A percentile compares a stretch with the other conserved stretches of the same genome.
Conservation (phyloP, 1,140 invertebrate genomes). For the Polyergus mexicanus region DNA sequence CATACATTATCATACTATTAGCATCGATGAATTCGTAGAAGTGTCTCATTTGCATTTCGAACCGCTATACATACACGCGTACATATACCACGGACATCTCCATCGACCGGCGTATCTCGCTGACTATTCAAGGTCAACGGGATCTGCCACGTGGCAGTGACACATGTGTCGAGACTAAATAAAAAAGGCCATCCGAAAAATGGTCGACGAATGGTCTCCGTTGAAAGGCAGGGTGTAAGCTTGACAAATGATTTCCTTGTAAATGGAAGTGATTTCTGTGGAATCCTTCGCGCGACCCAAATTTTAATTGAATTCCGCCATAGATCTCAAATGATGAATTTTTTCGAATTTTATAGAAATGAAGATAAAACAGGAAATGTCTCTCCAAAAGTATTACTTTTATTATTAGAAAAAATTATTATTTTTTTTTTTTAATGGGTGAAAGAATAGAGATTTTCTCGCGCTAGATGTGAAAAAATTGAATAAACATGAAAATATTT, state of each 20-base stretch:
- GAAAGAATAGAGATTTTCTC: neutral
- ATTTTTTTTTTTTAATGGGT: neutral
- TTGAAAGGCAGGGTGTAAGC: slow-evolving; percentile 62
- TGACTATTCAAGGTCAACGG: slow-evolving; percentile 71
- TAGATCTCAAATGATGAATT: neutral
- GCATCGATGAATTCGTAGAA: slow-evolving; percentile 76
- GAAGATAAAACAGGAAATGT: neutral
- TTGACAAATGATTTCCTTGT: slow-evolving; percentile 56
- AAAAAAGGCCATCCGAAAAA: slow-evolving; percentile 46
- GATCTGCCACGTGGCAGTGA: slow-evolving; percentile 71
- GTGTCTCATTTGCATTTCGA: slow-evolving; percentile 70
- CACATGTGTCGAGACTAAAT: slow-evolving; percentile 65
- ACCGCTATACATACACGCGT: slow-evolving; percentile 54
- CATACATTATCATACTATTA: slow-evolving; percentile 75
- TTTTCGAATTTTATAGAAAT: neutral
- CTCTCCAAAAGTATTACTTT: neutral
- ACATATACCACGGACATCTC: slow-evolving; percentile 68
- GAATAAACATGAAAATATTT: neutral
- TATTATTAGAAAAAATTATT: neutral
- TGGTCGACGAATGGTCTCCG: slow-evolving; percentile 53
- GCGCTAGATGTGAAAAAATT: neutral
- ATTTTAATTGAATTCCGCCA: neutral
- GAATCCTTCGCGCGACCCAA: neutral
- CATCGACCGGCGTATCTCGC: slow-evolving; percentile 67
- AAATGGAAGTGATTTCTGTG: slow-evolving; percentile 2